Evolutionary conservation across 2,797 vertebrate genomes (phyloP).

Genomic region (Schizothorax lantsangensis): DNA sequence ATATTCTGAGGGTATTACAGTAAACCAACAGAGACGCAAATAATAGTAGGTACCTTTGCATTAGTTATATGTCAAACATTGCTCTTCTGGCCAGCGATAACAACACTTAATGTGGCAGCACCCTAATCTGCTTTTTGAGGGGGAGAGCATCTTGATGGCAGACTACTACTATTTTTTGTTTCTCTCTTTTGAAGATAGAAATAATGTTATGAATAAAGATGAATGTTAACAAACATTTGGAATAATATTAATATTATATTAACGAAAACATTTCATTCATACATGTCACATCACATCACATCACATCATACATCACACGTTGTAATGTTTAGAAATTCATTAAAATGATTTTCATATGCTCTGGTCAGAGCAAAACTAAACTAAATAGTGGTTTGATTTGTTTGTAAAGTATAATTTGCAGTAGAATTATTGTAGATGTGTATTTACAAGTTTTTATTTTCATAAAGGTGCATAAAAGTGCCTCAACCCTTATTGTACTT

Average conservation of each 20-base stretch:
- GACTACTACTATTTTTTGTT: not conserved
- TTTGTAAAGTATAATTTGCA: not conserved
- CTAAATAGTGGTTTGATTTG: not conserved
- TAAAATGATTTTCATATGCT: not conserved
- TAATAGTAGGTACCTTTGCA: not conserved
- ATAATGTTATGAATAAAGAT: not conserved
- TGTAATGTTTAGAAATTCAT: not conserved
- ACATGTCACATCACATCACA: too few relatives aligned
- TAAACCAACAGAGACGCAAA: too few relatives aligned
- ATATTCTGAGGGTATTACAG: not conserved
- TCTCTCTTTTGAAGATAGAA: not conserved
- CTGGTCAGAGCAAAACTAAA: not conserved
- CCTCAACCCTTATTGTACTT: too few relatives aligned
- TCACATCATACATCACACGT: not conserved
- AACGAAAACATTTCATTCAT: not conserved
- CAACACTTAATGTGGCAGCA: not conserved
- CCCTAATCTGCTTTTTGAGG: not conserved
- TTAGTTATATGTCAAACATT: not conserved
- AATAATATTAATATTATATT: not conserved
- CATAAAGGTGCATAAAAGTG: too few relatives aligned
- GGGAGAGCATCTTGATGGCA: not conserved
- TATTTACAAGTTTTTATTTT: too few relatives aligned
- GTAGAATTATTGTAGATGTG: not conserved
- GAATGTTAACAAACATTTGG: not conserved
- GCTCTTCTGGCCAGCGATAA: not conserved